Base-by-base conservation (phyloP, 37 sponge, comb jelly and placozoan species). In the Oscarella lobularis region DNA sequence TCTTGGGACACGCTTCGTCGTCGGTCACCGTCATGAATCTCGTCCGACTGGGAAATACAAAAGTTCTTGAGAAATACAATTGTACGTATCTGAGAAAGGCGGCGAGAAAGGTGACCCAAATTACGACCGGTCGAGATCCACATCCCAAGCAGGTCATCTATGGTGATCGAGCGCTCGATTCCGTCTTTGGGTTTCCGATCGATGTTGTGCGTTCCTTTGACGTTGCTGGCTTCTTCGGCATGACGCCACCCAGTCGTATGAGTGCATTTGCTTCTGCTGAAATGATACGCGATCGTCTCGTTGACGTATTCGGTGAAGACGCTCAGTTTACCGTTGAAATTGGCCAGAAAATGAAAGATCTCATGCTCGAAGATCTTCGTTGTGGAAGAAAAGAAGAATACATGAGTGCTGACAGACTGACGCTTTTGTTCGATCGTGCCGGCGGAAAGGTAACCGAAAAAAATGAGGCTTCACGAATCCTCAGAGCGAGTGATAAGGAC, bases 1-100 rank as follows among this genome's bases (percentile, higher is more conserved):
- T 89, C 4, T 2, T 92, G 66, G 93, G 93, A 0, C 93, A 92
- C 40, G 88, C 93, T 3, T 83, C 79, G 48, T 86, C 93, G n/a
- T 65, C 82, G 31, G 76, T 88, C 30, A 84, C 89, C 36, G 33
- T 92, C 33, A 81, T 88, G 85, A 92, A 92, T 79, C 82, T 92
- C 36, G 60, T 92, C 73, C 84, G 87, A 14, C 73, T 92, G 76
- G 87, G 85, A 0, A 90, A 90, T 73, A 72, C 76, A 40, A 90
- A 84, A 40, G 76, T 90, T 27, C 75, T 74, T 29, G 60, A 84
- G 66, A 78, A 72, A 37, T 90, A 86, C 82, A 83, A 90, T 78
- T 90, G 87, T 67, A 74, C 39, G 30, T 3, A 90, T 0, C 3
- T 90, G 72, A 73, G 91, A 67, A 81, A 72, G 2, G 91, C 91